phyloP scores from a whole-genome alignment of 2,113 vertebrate species.

The Cottus gobio region DNA sequence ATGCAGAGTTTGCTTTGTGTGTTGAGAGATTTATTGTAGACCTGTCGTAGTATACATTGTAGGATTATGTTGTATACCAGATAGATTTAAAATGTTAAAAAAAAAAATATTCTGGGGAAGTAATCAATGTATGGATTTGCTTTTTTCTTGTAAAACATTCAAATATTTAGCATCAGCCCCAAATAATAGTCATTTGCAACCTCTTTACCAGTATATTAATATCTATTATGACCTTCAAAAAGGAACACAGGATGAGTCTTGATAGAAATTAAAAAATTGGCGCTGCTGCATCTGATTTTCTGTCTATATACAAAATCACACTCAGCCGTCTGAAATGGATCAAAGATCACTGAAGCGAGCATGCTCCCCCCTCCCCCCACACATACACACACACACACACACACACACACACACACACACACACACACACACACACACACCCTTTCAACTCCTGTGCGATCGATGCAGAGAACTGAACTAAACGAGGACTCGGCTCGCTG shows the following conservation, averaged over 20 bases:
- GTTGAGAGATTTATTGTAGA: no score
- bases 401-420: no score
- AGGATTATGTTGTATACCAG: no score
- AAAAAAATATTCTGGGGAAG: no score
- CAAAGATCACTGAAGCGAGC: slow-evolving; percentile 27
- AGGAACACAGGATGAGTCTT: background rate
- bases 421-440: no score
- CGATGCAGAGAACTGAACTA: slow-evolving; percentile 28
- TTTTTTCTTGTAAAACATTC: background rate
- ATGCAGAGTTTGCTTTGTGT: no score
- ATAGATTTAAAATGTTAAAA: no score
- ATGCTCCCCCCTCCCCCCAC: background rate
- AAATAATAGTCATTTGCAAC: background rate
- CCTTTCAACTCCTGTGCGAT: slow-evolving; percentile 22
- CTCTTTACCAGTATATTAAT: background rate
- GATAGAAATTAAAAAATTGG: background rate
- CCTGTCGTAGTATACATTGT: no score
- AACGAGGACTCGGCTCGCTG: slow-evolving; percentile 1
- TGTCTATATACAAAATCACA: background rate
- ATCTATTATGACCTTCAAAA: background rate
- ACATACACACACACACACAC: no score
- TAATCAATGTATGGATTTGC: background rate
- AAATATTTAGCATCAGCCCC: background rate
- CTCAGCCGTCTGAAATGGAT: slow-evolving; percentile 17
- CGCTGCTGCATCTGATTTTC: background rate